Percentiles rank a stretch among this genome's conserved stretches.
phyloP scores from a whole-genome alignment of 2,113 vertebrate genomes.

The Neolamprologus brichardi region DNA sequence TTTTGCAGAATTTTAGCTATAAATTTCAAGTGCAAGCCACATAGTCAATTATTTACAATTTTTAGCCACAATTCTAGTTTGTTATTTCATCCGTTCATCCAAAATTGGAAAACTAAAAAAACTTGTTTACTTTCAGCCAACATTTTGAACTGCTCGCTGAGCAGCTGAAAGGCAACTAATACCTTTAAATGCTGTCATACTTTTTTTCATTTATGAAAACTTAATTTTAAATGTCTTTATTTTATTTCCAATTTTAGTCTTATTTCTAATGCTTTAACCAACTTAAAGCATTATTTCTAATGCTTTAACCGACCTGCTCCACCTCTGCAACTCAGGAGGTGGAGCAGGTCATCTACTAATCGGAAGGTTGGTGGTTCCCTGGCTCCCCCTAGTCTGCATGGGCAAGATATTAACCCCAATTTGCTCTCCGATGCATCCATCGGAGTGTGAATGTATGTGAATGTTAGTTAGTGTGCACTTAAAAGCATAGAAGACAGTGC shows the following conservation, averaged over 20 bases:
- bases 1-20: fast-evolving
- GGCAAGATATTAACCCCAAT: neutral
- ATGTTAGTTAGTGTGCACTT: neutral
- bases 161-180: neutral
- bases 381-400: neutral
- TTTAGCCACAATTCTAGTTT: neutral
- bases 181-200: neutral
- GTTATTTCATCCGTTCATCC: neutral
- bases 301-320: neutral
- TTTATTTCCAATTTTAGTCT: neutral
- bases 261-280: neutral
- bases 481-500: neutral
- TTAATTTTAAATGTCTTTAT: neutral
- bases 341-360: neutral
- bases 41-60: neutral
- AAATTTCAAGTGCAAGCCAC: fast-evolving
- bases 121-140: neutral
- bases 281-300: neutral
- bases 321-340: neutral
- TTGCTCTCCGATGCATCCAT: fast-evolving
- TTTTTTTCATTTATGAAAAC: neutral
- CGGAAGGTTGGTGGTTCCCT: neutral
- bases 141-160: neutral
- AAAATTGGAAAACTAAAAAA: neutral
- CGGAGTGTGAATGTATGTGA: neutral